These are phyloP conservation scores for Danionella dracula DNA, from an alignment of 2,797 vertebrate genomes.

Conservation along the genomic window DNA sequence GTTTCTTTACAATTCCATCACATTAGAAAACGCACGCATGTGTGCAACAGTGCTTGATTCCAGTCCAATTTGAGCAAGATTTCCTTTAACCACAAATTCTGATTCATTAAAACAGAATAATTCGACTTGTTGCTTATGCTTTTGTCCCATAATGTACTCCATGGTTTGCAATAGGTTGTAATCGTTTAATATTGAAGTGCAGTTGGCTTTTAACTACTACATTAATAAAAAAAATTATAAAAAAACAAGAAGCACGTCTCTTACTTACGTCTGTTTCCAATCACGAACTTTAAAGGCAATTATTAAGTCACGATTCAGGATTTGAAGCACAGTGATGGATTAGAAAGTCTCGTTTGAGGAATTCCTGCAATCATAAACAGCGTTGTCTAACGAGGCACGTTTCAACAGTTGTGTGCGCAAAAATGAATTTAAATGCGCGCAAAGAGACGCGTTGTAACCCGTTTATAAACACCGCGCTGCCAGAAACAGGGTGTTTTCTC, in stretches of 20 bases:
- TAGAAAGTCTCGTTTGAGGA: background rate
- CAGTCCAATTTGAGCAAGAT: background rate
- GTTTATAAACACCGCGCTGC: constrained; percentile 14
- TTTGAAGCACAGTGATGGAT: background rate
- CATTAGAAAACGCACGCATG: too few species aligned
- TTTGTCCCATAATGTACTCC: too few species aligned
- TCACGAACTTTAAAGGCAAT: constrained; percentile 29
- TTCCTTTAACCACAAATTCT: background rate
- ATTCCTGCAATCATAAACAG: background rate
- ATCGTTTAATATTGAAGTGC: background rate
- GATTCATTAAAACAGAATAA: background rate
- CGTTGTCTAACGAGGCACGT: background rate
- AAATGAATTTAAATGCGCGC: constrained; percentile 4
- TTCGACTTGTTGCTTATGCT: constrained; percentile 39
- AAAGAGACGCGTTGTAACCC: constrained; percentile 22
- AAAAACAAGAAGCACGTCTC: too few species aligned
- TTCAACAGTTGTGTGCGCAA: background rate
- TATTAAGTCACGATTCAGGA: constrained; percentile 42
- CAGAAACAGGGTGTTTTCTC: constrained; percentile 25
- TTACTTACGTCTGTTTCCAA: background rate
- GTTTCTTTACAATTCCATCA: background rate
- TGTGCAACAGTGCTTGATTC: background rate
- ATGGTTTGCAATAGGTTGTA: too few species aligned
- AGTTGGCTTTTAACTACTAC: constrained; percentile 5
- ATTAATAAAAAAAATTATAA: background rate